These are phyloP conservation scores for Dasypogon diadema DNA, from an alignment of 2,888 invertebrate genomes.

Conservation along the genomic window DNA sequence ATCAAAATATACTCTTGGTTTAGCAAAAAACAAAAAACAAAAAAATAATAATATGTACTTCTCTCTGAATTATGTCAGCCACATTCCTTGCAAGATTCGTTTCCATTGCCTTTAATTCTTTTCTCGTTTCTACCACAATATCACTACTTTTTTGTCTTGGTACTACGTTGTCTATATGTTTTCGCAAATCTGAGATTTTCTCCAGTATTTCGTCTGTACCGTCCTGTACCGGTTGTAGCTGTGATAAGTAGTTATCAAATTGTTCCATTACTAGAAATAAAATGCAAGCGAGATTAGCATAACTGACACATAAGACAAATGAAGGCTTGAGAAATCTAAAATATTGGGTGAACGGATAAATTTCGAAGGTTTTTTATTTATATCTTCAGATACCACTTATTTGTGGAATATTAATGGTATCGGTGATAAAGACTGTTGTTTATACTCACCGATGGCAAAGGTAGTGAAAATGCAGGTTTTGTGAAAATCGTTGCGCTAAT, in stretches of 20 bases:
- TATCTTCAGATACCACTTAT: no score
- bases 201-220: slow-evolving; percentile 65
- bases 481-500: no score
- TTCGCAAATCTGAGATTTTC: slow-evolving; percentile 63
- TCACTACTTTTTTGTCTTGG: slow-evolving; percentile 64
- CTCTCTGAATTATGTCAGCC: slow-evolving; percentile 65
- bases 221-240: slow-evolving; percentile 66
- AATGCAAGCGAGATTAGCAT: no score
- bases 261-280: slow-evolving; percentile 70
- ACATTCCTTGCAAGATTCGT: slow-evolving; percentile 64
- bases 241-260: slow-evolving; percentile 69
- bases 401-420: no score
- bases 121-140: slow-evolving; percentile 64
- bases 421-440: no score
- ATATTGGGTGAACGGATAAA: no score
- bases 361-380: no score
- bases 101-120: slow-evolving; percentile 66
- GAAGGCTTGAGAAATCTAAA: no score
- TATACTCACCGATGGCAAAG: no score
- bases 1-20: no score
- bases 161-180: slow-evolving; percentile 63
- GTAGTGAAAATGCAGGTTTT: no score
- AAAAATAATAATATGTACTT: slow-evolving; percentile 58
- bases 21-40: no score
- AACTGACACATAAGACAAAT: slow-evolving; percentile 22